Evolutionary conservation across 1,140 invertebrate species (phyloP), one percentile per base, ranked within the genome.

Genomic region (Drosophila truncata): DNA sequence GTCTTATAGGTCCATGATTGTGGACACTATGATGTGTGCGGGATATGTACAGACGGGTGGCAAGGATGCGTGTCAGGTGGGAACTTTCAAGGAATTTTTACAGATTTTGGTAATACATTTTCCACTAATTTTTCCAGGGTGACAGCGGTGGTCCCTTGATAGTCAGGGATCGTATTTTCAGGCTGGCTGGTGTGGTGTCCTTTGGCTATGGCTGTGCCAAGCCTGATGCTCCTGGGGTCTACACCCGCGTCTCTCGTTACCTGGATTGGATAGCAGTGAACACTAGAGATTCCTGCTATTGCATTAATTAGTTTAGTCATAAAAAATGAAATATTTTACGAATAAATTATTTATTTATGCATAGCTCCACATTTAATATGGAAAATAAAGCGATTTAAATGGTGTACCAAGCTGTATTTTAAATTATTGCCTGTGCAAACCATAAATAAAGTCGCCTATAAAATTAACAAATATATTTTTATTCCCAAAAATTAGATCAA

Each of bases 1-100:
- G 20, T 96, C 97, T 3, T 98, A 98, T 92, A 97, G 97, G 92
- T 97, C 98, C 77, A 97, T 97, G 42, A 98, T 99, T 72, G 98
- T 97, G 2, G 95, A 96, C 25, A 97, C 96, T 52, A 98, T 98
- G 94, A 93, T 99, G 11, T 99, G 98, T 92, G 98, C 98, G 35
- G 98, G 98, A 0, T 97, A 96, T 80, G 96, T 96, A 3, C 95
- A 97, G 79, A 95, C 97, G 78, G 98, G 98, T 7, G 97, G 97
- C 5, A 96, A 96, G 63, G 98, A 99, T 91, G 97, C 97, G 39
- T 99, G 98, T 92, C 98, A 98, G 94, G 97, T 92, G 65, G 52
- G 83, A 59, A 77, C 62, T 55, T n/a, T 10, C 8, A 29, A 29
- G 25, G 27, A 29, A n/a, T 20, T 8, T 20, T 11, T 11, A 35